Evolutionary conservation across 2,113 vertebrate genomes (phyloP).

Genomic region (Neopipo cinnamomea): DNA sequence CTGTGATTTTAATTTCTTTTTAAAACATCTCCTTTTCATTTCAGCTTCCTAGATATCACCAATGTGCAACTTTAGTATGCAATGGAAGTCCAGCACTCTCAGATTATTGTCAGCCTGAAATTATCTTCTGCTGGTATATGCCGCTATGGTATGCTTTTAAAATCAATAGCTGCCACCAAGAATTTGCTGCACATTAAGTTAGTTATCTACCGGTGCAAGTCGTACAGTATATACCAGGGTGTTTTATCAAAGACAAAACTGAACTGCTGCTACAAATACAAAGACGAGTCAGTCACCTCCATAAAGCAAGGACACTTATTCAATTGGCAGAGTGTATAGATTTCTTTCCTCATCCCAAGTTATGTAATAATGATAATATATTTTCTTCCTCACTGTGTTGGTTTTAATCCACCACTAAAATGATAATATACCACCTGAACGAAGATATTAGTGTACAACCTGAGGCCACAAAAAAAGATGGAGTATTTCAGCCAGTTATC

Average conservation of each 20-base stretch:
- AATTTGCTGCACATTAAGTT: neutral
- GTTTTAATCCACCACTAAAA: neutral
- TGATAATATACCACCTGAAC: neutral
- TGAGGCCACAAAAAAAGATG: neutral
- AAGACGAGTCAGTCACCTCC: neutral
- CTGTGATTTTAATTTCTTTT: neutral
- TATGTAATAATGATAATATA: neutral
- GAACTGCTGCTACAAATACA: neutral
- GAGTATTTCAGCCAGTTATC: neutral
- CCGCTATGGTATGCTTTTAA: neutral
- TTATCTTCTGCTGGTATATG: neutral
- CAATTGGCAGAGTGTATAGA: neutral
- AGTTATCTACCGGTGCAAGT: neutral
- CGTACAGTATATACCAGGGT: neutral
- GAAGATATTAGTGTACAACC: neutral
- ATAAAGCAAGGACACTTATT: neutral
- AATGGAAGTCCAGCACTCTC: neutral
- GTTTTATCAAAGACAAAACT: neutral
- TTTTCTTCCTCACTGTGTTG: neutral
- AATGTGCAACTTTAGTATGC: neutral
- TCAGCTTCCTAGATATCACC: neutral
- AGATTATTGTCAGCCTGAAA: neutral
- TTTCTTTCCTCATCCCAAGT: neutral
- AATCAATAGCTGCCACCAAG: slow-evolving; percentile 39
- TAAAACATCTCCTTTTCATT: neutral